Evolutionary conservation across 1,140 invertebrate genomes (phyloP).

Genomic region (Drosophila bipectinata): DNA sequence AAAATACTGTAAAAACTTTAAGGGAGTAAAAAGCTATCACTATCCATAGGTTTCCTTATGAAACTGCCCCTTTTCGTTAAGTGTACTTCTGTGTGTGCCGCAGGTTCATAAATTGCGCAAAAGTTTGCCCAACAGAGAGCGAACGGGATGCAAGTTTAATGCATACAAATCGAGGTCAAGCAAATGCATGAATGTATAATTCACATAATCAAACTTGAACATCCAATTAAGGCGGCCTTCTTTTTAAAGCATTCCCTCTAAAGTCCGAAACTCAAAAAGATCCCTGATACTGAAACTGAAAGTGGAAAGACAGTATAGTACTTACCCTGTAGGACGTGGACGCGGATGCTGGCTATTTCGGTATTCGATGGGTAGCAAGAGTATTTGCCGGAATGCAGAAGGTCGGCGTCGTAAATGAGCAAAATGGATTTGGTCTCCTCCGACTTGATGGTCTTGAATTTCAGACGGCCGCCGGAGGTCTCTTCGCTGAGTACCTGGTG

Average conservation of each 20-base stretch:
- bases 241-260: slow-evolving; percentile 7
- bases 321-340: slow-evolving; percentile 85
- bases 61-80: neutral
- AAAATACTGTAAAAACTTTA: neutral
- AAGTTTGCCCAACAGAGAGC: slow-evolving; percentile 21
- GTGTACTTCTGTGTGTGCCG: slow-evolving; percentile 11
- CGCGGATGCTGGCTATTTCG: slow-evolving; percentile 85
- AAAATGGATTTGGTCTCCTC: slow-evolving; percentile 84
- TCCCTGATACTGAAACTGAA: neutral
- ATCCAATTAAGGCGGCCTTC: slow-evolving; percentile 41
- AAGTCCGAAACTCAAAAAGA: neutral
- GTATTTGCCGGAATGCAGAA: slow-evolving; percentile 85
- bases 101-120: slow-evolving; percentile 38
- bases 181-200: slow-evolving; percentile 51
- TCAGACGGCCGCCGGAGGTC: slow-evolving; percentile 79
- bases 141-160: slow-evolving; percentile 38
- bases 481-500: slow-evolving; percentile 83
- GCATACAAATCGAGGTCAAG: slow-evolving; percentile 52
- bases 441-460: slow-evolving; percentile 83
- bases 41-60: neutral
- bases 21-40: neutral
- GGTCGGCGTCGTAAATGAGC: slow-evolving; percentile 83
- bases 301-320: slow-evolving; percentile 5
- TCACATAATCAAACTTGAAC: slow-evolving; percentile 42
- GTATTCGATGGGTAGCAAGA: slow-evolving; percentile 85